These are phyloP conservation scores for Sussaba pulchella DNA, from an alignment of 2,888 invertebrate species.

Conservation along the genomic window DNA sequence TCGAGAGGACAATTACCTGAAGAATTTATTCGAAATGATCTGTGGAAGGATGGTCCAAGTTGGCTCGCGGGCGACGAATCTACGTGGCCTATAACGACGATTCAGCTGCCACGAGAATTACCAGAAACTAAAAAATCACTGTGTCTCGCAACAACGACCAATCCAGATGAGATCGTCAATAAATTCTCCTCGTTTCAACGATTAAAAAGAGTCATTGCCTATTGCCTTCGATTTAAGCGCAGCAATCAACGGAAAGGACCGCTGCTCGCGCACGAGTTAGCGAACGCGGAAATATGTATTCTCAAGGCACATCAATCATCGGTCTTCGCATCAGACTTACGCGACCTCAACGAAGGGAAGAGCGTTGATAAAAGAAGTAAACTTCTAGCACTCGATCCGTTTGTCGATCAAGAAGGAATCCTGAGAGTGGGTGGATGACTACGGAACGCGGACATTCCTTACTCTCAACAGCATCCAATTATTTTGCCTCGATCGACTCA, in stretches of 20 bases:
- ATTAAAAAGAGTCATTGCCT: conserved; percentile 32
- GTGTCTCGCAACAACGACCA: too few species aligned
- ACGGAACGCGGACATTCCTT: conserved; percentile 19
- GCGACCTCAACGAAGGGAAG: neutral
- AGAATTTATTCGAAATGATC: neutral
- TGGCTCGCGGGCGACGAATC: neutral
- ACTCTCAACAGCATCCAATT: conserved; percentile 36
- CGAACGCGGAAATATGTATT: neutral
- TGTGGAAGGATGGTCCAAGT: neutral
- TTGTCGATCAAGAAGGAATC: conserved; percentile 35
- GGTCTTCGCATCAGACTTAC: conserved; percentile 2
- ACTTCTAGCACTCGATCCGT: conserved; percentile 37
- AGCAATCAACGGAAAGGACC: neutral
- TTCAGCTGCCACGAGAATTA: too few species aligned
- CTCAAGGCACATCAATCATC: neutral
- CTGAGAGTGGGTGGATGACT: conserved; percentile 55
- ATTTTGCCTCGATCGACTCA: conserved; percentile 50
- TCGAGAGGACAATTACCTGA: neutral
- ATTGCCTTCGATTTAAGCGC: conserved; percentile 39
- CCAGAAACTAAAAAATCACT: too few species aligned
- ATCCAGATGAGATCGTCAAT: too few species aligned
- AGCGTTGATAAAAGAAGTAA: conserved; percentile 57
- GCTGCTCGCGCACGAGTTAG: neutral
- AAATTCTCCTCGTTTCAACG: too few species aligned
- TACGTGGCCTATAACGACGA: neutral